Evolutionary conservation across 2,888 invertebrate species (phyloP).

Genomic region (Euphydryas editha): DNA sequence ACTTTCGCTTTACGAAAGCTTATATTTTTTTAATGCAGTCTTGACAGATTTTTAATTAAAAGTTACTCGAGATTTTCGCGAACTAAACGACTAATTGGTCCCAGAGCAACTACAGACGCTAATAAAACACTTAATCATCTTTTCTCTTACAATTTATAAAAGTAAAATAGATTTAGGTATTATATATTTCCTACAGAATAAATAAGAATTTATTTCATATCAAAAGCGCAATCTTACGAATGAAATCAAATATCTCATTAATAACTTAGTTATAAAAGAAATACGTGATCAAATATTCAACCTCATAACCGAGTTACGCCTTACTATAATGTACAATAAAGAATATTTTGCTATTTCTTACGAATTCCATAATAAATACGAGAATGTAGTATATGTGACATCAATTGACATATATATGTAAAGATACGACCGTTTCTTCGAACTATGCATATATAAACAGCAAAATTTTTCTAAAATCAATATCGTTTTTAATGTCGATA

Average conservation of each 20-base stretch:
- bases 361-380: neutral
- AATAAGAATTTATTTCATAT: slow-evolving; percentile 4
- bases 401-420: neutral
- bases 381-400: neutral
- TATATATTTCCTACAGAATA: neutral
- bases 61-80: slow-evolving; percentile 1
- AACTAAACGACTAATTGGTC: slow-evolving; percentile 11
- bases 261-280: neutral
- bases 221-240: neutral
- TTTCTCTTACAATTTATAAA: slow-evolving; percentile 5
- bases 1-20: neutral
- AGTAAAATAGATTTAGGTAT: neutral
- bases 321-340: neutral
- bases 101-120: slow-evolving; percentile 11
- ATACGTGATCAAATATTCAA: neutral
- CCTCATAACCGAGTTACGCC: neutral
- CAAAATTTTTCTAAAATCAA: no score
- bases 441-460: neutral
- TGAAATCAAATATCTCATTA: slow-evolving; percentile 5
- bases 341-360: neutral
- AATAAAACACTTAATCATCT: slow-evolving; percentile 4
- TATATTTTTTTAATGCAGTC: slow-evolving; percentile 7
- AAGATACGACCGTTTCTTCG: neutral
- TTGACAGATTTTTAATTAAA: slow-evolving; percentile 8
- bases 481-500: no score